Evolutionary conservation across 2,888 invertebrate species (phyloP).

Genomic region (Galeopsomyia nigrocyanea): DNA sequence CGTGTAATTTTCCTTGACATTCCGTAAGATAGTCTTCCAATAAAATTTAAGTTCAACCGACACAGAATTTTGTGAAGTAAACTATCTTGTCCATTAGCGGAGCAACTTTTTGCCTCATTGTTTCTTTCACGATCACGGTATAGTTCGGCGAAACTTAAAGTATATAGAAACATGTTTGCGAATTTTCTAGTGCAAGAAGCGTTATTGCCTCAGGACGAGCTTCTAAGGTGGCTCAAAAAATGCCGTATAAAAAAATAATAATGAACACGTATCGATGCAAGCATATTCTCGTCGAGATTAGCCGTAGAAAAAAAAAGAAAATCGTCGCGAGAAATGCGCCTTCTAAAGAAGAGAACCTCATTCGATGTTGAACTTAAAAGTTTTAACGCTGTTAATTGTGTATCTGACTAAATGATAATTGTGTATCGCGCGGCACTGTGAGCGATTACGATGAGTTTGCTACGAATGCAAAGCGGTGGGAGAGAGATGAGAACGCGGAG

Average conservation of each 20-base stretch:
- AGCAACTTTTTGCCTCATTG: background rate
- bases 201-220: slow-evolving; percentile 10
- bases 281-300: slow-evolving; percentile 48
- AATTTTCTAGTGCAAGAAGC: slow-evolving; percentile 13
- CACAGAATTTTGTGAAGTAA: slow-evolving; percentile 1
- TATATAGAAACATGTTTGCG: background rate
- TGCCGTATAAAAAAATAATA: slow-evolving; percentile 27
- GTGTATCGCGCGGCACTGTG: slow-evolving; percentile 47
- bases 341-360: slow-evolving; percentile 63
- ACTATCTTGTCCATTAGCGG: slow-evolving; percentile 24
- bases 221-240: slow-evolving; percentile 42
- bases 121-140: slow-evolving; percentile 35
- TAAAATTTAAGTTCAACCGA: slow-evolving; percentile 47
- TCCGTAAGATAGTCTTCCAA: slow-evolving; percentile 50
- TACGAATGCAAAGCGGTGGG: slow-evolving; percentile 18
- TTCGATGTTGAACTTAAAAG: slow-evolving; percentile 67
- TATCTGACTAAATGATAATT: slow-evolving; percentile 53
- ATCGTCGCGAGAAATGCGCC: slow-evolving; percentile 62
- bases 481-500: slow-evolving; percentile 24
- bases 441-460: slow-evolving; percentile 15
- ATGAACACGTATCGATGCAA: slow-evolving; percentile 42
- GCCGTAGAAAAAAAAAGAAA: slow-evolving; percentile 35
- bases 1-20: slow-evolving; percentile 44
- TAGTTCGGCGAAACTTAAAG: background rate
- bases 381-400: slow-evolving; percentile 66